Percentiles rank a stretch among this genome's conserved stretches.
Evolutionary conservation across 2,113 vertebrate genomes (phyloP).

Genomic region (Irena cyanogastra): DNA sequence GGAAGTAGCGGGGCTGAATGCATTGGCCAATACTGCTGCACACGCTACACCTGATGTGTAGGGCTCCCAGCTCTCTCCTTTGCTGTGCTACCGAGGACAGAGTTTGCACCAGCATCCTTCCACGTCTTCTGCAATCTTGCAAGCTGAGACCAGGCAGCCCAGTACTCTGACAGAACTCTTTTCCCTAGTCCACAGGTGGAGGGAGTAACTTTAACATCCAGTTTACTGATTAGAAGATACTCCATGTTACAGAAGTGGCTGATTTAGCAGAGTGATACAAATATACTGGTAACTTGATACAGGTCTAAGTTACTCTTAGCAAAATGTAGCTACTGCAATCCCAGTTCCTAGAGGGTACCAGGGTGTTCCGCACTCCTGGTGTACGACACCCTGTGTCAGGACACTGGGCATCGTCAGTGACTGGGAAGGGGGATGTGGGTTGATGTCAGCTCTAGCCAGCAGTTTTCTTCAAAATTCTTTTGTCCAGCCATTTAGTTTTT

Average conservation of each 20-base stretch:
- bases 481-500: not conserved
- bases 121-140: fast-evolving
- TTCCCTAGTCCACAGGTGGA: not conserved
- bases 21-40: not conserved
- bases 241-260: not conserved
- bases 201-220: not conserved
- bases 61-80: not conserved
- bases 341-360: not conserved
- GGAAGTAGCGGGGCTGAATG: not conserved
- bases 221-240: not conserved
- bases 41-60: not conserved
- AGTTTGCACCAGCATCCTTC: not conserved
- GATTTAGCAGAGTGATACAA: not conserved
- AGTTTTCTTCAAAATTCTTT: not conserved
- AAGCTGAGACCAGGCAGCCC: not conserved
- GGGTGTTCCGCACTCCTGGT: not conserved
- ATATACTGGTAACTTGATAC: not conserved
- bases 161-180: not conserved
- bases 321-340: not conserved
- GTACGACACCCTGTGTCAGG: fast-evolving
- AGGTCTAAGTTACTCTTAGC: not conserved
- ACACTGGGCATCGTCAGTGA: not conserved
- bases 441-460: not conserved
- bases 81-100: not conserved
- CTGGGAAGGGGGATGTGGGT: not conserved